phyloP scores from a whole-genome alignment of 1,140 invertebrate genomes.

The Patella vulgata region DNA sequence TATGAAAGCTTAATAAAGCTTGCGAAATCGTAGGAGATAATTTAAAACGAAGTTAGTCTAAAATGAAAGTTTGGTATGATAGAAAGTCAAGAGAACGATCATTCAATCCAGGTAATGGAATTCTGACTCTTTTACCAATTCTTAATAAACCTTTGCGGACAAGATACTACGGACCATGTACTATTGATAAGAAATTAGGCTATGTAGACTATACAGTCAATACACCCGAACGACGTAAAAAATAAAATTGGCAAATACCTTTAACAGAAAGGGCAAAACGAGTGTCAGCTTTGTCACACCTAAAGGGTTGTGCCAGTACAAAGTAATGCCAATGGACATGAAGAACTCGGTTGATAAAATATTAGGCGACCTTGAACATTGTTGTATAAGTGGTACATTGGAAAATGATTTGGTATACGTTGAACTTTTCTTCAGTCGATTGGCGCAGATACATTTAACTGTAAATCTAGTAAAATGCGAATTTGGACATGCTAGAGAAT shows the following conservation, averaged over 20 bases:
- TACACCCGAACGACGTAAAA: conserved; percentile 4
- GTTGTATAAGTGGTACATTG: conserved; percentile 6
- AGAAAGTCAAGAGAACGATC: too few species aligned
- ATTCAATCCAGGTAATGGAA: too few species aligned
- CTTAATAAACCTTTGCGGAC: too few species aligned
- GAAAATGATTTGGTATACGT: conserved; percentile 8
- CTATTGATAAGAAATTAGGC: conserved; percentile 7
- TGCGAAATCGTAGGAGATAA: too few species aligned
- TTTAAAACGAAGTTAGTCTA: too few species aligned
- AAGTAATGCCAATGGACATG: too few species aligned
- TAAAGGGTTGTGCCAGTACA: too few species aligned
- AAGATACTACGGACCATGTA: conserved; percentile 5
- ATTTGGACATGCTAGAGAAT: conserved; percentile 19
- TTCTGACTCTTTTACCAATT: too few species aligned
- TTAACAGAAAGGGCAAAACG: conserved; percentile 18
- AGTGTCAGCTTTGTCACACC: conserved; percentile 16
- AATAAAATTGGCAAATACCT: too few species aligned
- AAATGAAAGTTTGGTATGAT: too few species aligned
- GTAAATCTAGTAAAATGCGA: conserved; percentile 25
- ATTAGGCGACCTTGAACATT: conserved; percentile 67
- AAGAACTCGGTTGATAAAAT: conserved; percentile 57
- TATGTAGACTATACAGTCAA: conserved; percentile 6
- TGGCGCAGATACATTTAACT: conserved; percentile 6
- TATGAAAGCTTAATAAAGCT: too few species aligned
- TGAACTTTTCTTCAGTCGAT: conserved; percentile 4